Percentiles rank a stretch among this genome's conserved stretches.
Conservation (phyloP, 1,140 invertebrate species). For the Pygmarrhopalites habei region DNA sequence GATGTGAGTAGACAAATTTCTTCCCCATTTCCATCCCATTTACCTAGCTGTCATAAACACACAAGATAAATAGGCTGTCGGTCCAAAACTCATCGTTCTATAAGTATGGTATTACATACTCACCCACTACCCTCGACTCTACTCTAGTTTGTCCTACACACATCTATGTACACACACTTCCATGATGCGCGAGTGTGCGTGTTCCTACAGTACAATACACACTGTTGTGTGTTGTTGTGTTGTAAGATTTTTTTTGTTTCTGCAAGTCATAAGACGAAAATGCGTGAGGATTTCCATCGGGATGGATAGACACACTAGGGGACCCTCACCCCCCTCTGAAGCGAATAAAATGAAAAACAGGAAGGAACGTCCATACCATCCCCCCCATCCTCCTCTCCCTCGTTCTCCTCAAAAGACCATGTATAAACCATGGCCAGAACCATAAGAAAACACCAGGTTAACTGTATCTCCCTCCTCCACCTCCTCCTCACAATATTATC, state of each 20-base stretch:
- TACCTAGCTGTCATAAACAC: conserved; percentile 32
- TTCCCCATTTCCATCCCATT: conserved; percentile 21
- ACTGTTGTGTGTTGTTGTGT: neutral
- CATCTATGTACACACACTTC: neutral
- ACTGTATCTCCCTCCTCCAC: too few relatives aligned
- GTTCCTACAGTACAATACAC: neutral
- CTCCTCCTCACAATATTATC: too few relatives aligned
- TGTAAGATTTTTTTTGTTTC: conserved; percentile 33
- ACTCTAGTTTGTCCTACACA: neutral
- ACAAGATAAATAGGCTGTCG: conserved; percentile 36
- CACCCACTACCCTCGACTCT: neutral
- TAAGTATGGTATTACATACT: too few relatives aligned
- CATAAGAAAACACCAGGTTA: too few relatives aligned
- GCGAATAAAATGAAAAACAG: conserved; percentile 40
- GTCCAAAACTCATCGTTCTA: conserved; percentile 4
- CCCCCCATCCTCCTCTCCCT: too few relatives aligned
- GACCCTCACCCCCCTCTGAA: conserved; percentile 32
- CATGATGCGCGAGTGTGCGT: too few relatives aligned
- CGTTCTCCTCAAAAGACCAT: too few relatives aligned
- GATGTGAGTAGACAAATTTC: conserved; percentile 12
- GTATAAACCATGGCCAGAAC: too few relatives aligned
- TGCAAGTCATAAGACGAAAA: conserved; percentile 32
- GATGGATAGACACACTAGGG: conserved; percentile 32
- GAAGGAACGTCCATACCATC: conserved; percentile 24
- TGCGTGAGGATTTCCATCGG: conserved; percentile 31